These are phyloP conservation scores for Takifugu ocellatus DNA, from an alignment of 2,797 vertebrate species.

Conservation along the genomic window DNA sequence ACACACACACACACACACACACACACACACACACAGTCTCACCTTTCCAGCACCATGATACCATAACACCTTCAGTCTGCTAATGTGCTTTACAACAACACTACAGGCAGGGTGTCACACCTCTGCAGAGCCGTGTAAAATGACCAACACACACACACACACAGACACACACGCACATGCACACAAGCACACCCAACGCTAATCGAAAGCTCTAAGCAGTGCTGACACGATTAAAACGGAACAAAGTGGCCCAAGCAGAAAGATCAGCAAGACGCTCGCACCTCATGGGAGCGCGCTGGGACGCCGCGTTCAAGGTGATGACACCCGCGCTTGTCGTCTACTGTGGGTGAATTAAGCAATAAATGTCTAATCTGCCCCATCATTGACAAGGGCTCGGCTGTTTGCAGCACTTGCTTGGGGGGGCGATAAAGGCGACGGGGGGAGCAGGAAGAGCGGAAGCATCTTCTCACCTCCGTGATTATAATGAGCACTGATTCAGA, in stretches of 20 bases:
- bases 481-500: slow-evolving; percentile 66
- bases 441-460: slow-evolving; percentile 30
- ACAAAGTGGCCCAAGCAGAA: slow-evolving; percentile 51
- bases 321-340: slow-evolving; percentile 41
- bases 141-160: slow-evolving; percentile 28
- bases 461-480: slow-evolving; percentile 56
- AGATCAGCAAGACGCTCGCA: slow-evolving; percentile 50
- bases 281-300: slow-evolving; percentile 38
- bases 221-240: slow-evolving; percentile 68
- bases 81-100: slow-evolving; percentile 73
- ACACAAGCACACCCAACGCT: slow-evolving; percentile 17
- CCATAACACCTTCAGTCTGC: slow-evolving; percentile 65
- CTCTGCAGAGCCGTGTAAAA: slow-evolving; percentile 62
- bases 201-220: slow-evolving; percentile 64
- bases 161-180: slow-evolving; percentile 16
- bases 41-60: slow-evolving; percentile 65
- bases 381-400: slow-evolving; percentile 53
- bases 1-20: slow-evolving; percentile 9
- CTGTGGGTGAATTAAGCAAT: slow-evolving; percentile 63
- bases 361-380: slow-evolving; percentile 63
- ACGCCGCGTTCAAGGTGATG: slow-evolving; percentile 58
- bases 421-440: slow-evolving; percentile 51
- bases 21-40: slow-evolving; percentile 40
- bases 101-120: slow-evolving; percentile 68
- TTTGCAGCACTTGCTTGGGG: slow-evolving; percentile 61